These are phyloP conservation scores for Drosophila varians DNA, from an alignment of 1,140 invertebrate species.

Conservation along the genomic window DNA sequence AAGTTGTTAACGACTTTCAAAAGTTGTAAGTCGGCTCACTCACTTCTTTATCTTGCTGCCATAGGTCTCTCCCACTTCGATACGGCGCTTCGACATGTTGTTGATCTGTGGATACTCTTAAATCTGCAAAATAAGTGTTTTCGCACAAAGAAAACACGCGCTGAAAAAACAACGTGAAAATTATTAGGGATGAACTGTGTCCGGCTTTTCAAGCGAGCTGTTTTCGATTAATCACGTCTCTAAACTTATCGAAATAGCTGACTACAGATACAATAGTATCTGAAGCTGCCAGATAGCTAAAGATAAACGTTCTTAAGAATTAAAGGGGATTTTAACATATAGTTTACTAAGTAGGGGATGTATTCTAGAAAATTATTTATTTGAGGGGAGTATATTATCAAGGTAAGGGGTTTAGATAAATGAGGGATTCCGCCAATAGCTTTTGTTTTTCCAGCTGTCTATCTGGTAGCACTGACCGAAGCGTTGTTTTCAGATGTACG, in stretches of 20 bases:
- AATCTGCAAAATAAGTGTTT: slow-evolving; percentile 21
- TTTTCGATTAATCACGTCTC: too few species aligned
- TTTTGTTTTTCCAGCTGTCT: too few species aligned
- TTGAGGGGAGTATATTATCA: background rate
- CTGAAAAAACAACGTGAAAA: slow-evolving; percentile 66
- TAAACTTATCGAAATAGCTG: background rate
- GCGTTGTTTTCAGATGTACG: background rate
- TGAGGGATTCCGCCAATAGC: too few species aligned
- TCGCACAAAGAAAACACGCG: slow-evolving; percentile 64
- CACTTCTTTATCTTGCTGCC: slow-evolving; percentile 89
- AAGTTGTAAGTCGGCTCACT: too few species aligned
- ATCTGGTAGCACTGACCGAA: background rate
- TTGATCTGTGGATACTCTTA: background rate
- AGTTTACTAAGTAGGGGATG: background rate
- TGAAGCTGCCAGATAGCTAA: background rate
- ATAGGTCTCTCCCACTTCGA: slow-evolving; percentile 92
- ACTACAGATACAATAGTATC: background rate
- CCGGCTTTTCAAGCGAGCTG: background rate
- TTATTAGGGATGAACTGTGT: slow-evolving; percentile 19
- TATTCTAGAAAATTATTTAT: background rate
- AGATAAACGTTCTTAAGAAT: background rate
- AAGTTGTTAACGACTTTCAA: background rate
- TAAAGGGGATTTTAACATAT: background rate
- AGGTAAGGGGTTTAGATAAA: background rate
- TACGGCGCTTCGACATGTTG: slow-evolving; percentile 91